phyloP scores from a whole-genome alignment of 2,888 invertebrate species.

The Sepioteuthis lessoniana region DNA sequence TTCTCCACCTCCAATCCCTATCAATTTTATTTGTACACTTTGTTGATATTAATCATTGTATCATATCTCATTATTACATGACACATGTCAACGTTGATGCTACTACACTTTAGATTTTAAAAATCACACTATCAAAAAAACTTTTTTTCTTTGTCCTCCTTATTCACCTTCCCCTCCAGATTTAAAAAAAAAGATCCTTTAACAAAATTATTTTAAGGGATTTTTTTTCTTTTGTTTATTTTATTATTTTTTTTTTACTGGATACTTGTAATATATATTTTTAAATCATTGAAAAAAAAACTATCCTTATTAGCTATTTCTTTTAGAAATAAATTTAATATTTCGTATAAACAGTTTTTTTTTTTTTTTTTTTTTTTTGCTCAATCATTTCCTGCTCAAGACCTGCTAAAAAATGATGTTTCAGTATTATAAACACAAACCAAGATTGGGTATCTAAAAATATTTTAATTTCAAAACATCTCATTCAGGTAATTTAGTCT shows the following conservation, averaged over 20 bases:
- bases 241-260: background rate
- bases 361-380: background rate
- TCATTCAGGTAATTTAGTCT: background rate
- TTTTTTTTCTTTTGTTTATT: background rate
- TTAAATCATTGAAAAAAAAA: background rate
- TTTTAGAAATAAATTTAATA: background rate
- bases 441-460: background rate
- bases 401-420: background rate
- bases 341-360: background rate
- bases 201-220: background rate
- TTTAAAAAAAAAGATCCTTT: background rate
- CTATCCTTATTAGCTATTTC: background rate
- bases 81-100: slow-evolving; percentile 21
- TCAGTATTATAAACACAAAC: background rate
- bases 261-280: no score
- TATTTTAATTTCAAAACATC: background rate
- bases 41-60: slow-evolving; percentile 23
- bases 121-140: background rate
- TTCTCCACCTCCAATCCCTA: background rate
- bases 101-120: background rate
- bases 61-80: slow-evolving; percentile 10
- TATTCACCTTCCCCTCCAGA: background rate
- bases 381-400: background rate
- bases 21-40: background rate
- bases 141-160: background rate